Base-by-base conservation (phyloP, 1,140 invertebrate species). In the honey bee (Apis mellifera) region DNA sequence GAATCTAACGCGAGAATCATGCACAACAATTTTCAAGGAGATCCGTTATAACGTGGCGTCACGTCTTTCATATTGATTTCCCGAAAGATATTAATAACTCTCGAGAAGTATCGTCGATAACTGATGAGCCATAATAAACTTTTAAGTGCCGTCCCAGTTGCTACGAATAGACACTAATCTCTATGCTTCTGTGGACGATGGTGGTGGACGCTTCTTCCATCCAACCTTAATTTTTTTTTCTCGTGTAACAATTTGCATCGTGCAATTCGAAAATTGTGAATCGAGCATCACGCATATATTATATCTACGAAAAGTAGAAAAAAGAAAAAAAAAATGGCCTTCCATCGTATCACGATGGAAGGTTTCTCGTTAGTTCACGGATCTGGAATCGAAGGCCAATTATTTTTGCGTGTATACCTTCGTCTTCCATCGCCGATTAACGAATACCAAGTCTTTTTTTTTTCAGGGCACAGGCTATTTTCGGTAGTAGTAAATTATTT, bases 301-400 rank as follows among this genome's bases (percentile, higher is more conserved):
- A 69, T 60, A 64, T 60, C 54, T 26, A n/a, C 26, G 54, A 72
- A 54, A 62, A 66, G 77, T 42, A 42, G 32, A 42, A 42, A 42
- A 42, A 42, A 42, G n/a, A 3, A 9, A 62, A 42, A 75, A 85
- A 81, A 85, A 81, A n/a, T 69, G 48, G 55, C 77, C 78, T 86
- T 76, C 70, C 48, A 23, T 64, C 60, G n/a, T n/a, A n/a, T n/a
- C 60, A 13, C 54, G 59, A 75, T 66, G 32, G n/a, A n/a, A n/a
- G 64, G 57, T 60, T 19, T 9, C 26, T 83, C 68, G 69, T 84
- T 73, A 83, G 68, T 60, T 62, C 66, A 72, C 60, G 84, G 32
- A 85, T 81, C 84, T 57, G 83, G 72, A 86, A 86, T 86, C 84
- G 83, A 86, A 86, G 84, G 84, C 70, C 84, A 86, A 86, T 85